A percentile compares a stretch with the other conserved stretches of the same genome.
These are phyloP conservation scores for Myoxocephalus aenaeus DNA, from an alignment of 2,797 vertebrate genomes.

Conservation along the genomic window DNA sequence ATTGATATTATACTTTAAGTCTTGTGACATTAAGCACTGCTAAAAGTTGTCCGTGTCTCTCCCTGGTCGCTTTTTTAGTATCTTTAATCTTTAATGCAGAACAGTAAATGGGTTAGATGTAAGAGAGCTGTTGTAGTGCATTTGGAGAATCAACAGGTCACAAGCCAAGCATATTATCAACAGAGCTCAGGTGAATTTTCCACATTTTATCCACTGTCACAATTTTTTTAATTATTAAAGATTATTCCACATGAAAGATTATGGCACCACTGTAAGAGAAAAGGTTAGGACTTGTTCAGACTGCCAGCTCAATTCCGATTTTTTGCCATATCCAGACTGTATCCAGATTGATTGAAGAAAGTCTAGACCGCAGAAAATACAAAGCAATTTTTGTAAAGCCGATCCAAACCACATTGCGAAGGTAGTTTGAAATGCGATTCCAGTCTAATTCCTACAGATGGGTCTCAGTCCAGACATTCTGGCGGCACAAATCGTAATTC, in stretches of 20 bases:
- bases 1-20: background rate
- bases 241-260: too few species aligned
- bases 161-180: slow-evolving; percentile 30
- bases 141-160: slow-evolving; percentile 39
- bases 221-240: too few species aligned
- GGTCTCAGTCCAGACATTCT: background rate
- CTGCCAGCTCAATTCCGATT: background rate
- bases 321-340: background rate
- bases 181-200: slow-evolving; percentile 15
- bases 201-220: background rate
- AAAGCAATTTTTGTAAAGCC: background rate
- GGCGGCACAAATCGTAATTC: background rate
- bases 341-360: background rate
- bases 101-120: slow-evolving; percentile 33
- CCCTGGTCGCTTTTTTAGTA: background rate
- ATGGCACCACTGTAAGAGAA: background rate
- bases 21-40: background rate
- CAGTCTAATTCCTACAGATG: background rate
- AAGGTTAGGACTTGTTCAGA: background rate
- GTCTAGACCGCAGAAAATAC: background rate
- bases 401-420: background rate
- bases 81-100: slow-evolving; percentile 26
- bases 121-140: slow-evolving; percentile 15
- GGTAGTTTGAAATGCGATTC: background rate
- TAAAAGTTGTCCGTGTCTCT: background rate